A percentile compares a stretch with the other conserved stretches of the same genome.
Evolutionary conservation across 2,888 invertebrate genomes (phyloP).

Genomic region (Tinea pellionella): DNA sequence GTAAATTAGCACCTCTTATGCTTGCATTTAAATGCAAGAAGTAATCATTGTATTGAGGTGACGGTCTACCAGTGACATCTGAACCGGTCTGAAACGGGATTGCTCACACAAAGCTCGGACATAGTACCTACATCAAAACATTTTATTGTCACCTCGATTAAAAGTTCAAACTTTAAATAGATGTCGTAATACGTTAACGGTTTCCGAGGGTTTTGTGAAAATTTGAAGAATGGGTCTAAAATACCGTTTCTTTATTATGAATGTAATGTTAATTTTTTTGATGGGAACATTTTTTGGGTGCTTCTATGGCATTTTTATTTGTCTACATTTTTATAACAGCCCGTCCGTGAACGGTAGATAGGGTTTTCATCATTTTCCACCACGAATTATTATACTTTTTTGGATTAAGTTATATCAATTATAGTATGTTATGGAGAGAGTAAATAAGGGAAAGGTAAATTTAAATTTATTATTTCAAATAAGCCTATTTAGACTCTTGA

Average conservation of each 20-base stretch:
- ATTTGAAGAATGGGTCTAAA: not conserved
- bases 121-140: not conserved
- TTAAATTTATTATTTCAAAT: too few relatives aligned
- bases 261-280: not conserved
- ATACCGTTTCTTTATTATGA: not conserved
- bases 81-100: constrained; percentile 17
- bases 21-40: too few relatives aligned
- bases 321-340: too few relatives aligned
- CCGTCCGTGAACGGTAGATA: too few relatives aligned
- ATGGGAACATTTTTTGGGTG: not conserved
- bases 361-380: too few relatives aligned
- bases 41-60: constrained; percentile 34
- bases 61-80: constrained; percentile 40
- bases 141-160: not conserved
- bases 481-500: too few relatives aligned
- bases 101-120: not conserved
- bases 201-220: not conserved
- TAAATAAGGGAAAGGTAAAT: too few relatives aligned
- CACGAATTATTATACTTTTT: too few relatives aligned
- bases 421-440: too few relatives aligned
- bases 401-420: too few relatives aligned
- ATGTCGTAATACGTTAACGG: constrained; percentile 2
- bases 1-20: too few relatives aligned
- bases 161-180: not conserved
- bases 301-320: too few relatives aligned